Conservation (phyloP, 1,140 invertebrate genomes). For the Musca domestica region DNA sequence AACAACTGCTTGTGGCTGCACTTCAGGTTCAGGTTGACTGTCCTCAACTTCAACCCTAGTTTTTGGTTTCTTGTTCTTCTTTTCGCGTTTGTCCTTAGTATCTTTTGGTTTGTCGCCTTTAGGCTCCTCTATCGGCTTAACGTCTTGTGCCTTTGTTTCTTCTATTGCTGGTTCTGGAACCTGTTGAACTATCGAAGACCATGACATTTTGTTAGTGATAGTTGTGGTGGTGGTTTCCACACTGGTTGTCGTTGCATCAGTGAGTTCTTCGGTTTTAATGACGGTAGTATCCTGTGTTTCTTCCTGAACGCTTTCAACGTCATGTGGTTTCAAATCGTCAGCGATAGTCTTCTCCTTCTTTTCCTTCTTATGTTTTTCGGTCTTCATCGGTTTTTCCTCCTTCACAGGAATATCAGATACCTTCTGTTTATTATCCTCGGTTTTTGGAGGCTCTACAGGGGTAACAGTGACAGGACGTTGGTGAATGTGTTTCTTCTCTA, state of each 20-base stretch:
- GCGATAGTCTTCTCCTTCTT: conserved; percentile 6
- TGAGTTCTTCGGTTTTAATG: background rate
- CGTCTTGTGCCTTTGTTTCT: background rate
- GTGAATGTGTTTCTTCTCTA: conserved; percentile 31
- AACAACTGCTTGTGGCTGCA: too few species aligned
- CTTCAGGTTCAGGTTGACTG: background rate
- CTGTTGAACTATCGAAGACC: conserved; percentile 3
- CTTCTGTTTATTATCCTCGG: background rate
- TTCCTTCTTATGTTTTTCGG: conserved; percentile 18
- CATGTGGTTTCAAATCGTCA: background rate
- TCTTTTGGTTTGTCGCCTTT: background rate
- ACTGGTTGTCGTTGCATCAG: background rate
- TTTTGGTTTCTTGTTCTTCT: background rate
- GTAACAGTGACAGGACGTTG: conserved; percentile 16
- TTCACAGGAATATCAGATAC: background rate
- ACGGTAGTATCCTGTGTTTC: background rate
- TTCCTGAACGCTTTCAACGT: background rate
- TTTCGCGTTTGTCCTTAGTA: background rate
- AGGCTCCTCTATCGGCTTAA: background rate
- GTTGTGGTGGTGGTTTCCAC: background rate
- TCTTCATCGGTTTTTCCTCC: conserved; percentile 8
- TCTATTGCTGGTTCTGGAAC: background rate
- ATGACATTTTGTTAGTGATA: background rate
- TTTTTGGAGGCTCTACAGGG: background rate
- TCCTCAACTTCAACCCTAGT: background rate